A percentile compares a stretch with the other conserved stretches of the same genome.
Conservation (phyloP, 2,888 invertebrate genomes). For the Bimastos eiseni region DNA sequence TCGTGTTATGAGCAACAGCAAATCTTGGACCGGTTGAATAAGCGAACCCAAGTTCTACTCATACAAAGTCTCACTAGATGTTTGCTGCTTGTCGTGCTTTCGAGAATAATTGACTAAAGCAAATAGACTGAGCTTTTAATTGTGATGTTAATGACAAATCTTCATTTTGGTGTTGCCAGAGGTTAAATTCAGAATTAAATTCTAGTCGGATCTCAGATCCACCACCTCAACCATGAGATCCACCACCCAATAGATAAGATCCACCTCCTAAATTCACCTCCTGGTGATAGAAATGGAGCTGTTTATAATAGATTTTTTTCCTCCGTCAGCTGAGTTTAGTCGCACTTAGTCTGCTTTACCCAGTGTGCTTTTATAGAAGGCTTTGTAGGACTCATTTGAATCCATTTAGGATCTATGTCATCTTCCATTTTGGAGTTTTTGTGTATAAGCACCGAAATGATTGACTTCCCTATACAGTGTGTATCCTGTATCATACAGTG, state of each 20-base stretch:
- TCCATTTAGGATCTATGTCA: not conserved
- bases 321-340: not conserved
- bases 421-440: not conserved
- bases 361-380: not conserved
- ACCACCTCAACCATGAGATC: no score
- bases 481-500: not conserved
- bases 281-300: not conserved
- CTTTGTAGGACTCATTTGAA: not conserved
- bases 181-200: no score
- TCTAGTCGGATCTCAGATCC: no score
- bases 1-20: not conserved
- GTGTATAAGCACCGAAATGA: not conserved
- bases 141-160: not conserved
- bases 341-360: not conserved
- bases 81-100: not conserved
- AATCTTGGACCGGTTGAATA: not conserved
- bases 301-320: not conserved
- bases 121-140: not conserved
- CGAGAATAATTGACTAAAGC: not conserved
- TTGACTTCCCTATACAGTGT: not conserved
- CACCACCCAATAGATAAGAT: no score
- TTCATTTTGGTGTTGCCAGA: no score
- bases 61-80: not conserved
- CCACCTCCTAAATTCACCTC: no score
- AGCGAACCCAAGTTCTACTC: not conserved